Evolutionary conservation across 2,797 vertebrate species (phyloP).

Genomic region (Pipistrellus pipistrellus): DNA sequence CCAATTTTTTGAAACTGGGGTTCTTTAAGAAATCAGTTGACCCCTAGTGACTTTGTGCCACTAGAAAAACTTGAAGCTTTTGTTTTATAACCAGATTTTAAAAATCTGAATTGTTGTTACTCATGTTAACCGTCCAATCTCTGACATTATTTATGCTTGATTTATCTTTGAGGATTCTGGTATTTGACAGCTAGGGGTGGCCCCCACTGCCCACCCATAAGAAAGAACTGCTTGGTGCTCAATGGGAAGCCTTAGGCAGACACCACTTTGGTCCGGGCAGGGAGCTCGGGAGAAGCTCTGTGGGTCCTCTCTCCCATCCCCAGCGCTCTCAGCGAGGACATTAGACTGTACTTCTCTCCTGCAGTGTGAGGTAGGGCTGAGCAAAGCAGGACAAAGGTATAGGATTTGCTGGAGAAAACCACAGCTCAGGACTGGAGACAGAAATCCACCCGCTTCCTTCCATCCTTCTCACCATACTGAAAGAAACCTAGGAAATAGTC

Average conservation of each 20-base stretch:
- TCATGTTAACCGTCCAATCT: neutral
- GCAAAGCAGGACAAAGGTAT: neutral
- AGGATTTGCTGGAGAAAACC: constrained; percentile 33
- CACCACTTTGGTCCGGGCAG: neutral
- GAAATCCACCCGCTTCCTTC: neutral
- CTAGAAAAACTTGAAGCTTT: constrained; percentile 46
- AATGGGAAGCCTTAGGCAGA: neutral
- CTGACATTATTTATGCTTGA: constrained; percentile 30
- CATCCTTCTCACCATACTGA: neutral
- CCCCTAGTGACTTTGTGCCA: neutral
- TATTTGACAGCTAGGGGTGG: neutral
- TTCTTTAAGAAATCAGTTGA: neutral
- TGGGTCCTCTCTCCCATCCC: neutral
- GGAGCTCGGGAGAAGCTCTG: neutral
- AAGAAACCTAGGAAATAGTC: neutral
- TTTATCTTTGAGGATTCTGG: constrained; percentile 9
- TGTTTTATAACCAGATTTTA: constrained; percentile 7
- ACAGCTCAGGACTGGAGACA: neutral
- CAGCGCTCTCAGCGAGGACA: neutral
- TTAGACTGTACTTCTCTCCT: neutral
- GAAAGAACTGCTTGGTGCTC: neutral
- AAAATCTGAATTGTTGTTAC: constrained; percentile 14
- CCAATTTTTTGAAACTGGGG: neutral
- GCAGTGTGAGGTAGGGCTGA: neutral
- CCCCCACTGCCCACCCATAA: neutral